Conservation (phyloP, 1,140 invertebrate genomes). For the Paraescarpia echinospica region DNA sequence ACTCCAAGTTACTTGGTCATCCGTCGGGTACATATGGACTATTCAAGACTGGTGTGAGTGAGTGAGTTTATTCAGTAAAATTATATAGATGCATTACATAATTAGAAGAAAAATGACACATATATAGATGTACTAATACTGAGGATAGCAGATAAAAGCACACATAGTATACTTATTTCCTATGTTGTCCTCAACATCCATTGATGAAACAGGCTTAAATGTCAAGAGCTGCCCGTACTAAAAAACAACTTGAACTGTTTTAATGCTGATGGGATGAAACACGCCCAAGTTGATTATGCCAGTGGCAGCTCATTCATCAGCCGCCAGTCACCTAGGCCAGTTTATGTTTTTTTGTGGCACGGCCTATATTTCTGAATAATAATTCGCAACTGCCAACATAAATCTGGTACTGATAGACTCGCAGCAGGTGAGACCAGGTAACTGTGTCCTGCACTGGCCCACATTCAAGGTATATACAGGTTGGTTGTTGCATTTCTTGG, state of each 20-base stretch:
- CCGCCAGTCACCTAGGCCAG: neutral
- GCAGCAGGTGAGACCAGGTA: neutral
- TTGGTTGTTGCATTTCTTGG: too few species aligned
- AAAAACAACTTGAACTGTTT: neutral
- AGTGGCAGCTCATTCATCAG: neutral
- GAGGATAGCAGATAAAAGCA: too few species aligned
- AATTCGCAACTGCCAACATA: neutral
- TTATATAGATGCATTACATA: too few species aligned
- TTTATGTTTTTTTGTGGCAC: neutral
- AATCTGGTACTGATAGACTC: neutral
- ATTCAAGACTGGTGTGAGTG: too few species aligned
- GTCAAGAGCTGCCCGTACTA: neutral
- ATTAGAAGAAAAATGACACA: too few species aligned
- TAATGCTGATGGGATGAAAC: neutral
- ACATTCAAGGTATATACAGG: neutral
- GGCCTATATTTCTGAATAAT: neutral
- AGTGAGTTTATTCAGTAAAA: too few species aligned
- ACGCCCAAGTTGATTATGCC: neutral
- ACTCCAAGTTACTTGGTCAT: neutral
- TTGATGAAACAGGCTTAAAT: neutral
- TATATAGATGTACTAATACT: too few species aligned
- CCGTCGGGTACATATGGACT: neutral
- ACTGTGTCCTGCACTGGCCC: neutral
- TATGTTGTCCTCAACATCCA: too few species aligned
- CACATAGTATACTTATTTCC: too few species aligned